These are phyloP conservation scores for Drepana falcataria DNA, from an alignment of 2,888 invertebrate genomes.

Conservation along the genomic window DNA sequence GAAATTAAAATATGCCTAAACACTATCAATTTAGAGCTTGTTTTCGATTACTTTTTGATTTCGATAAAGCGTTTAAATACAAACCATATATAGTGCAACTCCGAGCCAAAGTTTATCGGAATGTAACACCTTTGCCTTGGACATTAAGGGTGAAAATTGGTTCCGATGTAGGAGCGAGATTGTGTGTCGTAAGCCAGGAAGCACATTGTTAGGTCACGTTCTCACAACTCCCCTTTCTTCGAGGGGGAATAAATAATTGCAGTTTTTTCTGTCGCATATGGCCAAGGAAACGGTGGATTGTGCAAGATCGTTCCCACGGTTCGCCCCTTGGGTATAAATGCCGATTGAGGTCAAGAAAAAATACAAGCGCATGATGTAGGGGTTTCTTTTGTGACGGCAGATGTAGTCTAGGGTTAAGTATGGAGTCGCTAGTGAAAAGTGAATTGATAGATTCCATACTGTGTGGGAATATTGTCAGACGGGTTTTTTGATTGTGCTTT, in stretches of 20 bases:
- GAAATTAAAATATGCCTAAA: constrained; percentile 25
- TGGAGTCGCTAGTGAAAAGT: constrained; percentile 59
- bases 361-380: constrained; percentile 72
- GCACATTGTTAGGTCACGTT: constrained; percentile 79
- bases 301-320: constrained; percentile 76
- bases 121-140: constrained; percentile 41
- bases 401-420: constrained; percentile 74
- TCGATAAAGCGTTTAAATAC: constrained; percentile 47
- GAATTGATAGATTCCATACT: constrained; percentile 58
- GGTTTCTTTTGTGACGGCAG: constrained; percentile 70
- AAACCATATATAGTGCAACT: constrained; percentile 55
- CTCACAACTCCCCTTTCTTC: constrained; percentile 78
- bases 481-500: constrained; percentile 5
- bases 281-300: constrained; percentile 74
- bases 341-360: constrained; percentile 76
- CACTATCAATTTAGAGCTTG: constrained; percentile 16
- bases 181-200: constrained; percentile 75
- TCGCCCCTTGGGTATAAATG: constrained; percentile 71
- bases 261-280: constrained; percentile 79
- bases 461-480: constrained; percentile 20
- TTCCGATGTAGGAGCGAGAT: constrained; percentile 41
- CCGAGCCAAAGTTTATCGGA: constrained; percentile 37
- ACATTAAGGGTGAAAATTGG: constrained; percentile 53
- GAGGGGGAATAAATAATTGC: constrained; percentile 78
- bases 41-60: constrained; percentile 20